Base-by-base conservation (phyloP, 2,888 invertebrate genomes). In the Plebejus anna region DNA sequence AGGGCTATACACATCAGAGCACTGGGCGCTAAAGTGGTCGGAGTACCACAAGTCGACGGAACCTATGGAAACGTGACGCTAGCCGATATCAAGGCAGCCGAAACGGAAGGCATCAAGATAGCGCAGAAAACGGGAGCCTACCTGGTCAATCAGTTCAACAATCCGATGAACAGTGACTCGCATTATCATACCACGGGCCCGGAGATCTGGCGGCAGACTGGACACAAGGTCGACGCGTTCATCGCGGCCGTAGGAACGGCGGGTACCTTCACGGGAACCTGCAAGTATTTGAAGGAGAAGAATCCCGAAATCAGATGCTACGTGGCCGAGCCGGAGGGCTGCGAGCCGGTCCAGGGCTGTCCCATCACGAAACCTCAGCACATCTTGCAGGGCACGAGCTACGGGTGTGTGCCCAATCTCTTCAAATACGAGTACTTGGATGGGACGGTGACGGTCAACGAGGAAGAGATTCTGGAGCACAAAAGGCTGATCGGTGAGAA, bases 1-100 rank as follows among this genome's bases (percentile, higher is more conserved):
- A 82, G 93, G 79, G 93, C 93, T 1, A 84, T 92, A 76, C 93
- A 93, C 76, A 93, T 94, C 91, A 91, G 92, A 82, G 93, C 93
- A 1, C 86, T 93, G 4, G 93, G 93, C 0, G 92, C 93, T 3
- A 90, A 85, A 73, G 92, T 93, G 79, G 70, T 92, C 7, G 82
- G 89, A 80, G 88, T 94, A n/a, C 90, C 92, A 2, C 93, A 94
- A 86, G 90, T 92, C 0, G 92, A 92, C 80, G 93, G 93, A 16
- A 86, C 88, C 0, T 93, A 93, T 76, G 93, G 93, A 1, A 91
- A 90, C 75, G 93, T 94, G 1, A 92, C 93, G 0, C 81, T 88
- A 2, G 86, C 88, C 4, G 93, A 94, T 76, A 91, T 92, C 1
- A 82, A 89, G 78, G 88, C 86, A 32, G 92, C 90, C 5, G 91